Evolutionary conservation across 2,113 vertebrate genomes (phyloP), one percentile per base, ranked within the genome.

Genomic region (Indicator maculatus): DNA sequence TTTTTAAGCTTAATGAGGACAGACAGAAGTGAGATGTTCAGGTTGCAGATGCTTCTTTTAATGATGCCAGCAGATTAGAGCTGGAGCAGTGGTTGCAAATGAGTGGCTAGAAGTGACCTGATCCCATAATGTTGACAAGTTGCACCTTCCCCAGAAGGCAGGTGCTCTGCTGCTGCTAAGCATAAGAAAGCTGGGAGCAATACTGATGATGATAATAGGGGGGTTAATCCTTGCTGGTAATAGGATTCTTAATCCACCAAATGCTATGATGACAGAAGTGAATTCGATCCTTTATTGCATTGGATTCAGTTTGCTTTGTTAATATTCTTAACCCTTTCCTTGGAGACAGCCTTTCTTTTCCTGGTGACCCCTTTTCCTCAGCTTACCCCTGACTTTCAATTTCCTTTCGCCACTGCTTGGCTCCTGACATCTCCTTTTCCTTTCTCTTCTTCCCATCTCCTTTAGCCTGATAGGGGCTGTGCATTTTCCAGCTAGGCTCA

Each of bases 71-170:
- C 50, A 81, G 50, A 63, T 5, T 15, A 74, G 36, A 80, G 58
- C 56, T 63, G 71, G 26, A 44, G 44, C 30, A 83, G 72, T 3
- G 30, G 33, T n/a, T 67, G 55, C 39, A 66, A 6, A 66, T 0
- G 0, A 20, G 15, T 16, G 28, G 36, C 4, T 65, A 4, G 31
- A 24, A 52, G n/a, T 31, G 70, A 27, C 59, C 79, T 56, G 72
- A 26, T 31, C 70, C 75, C 17, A 3, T 18, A 9, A 18, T 20
- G 3, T 1, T 11, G 65, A 19, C 11, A 1, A 0, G 9, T 56
- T 5, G 1, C 5, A 7, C 63, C 27, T 79, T 67, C 75, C 69
- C 16, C 66, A 30, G 45, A 60, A 78, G 36, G 41, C 12, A 27
- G 30, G 12, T 70, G 9, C 17, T 70, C 80, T 67, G 55, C 23